These are phyloP conservation scores for Barbus barbus DNA, from an alignment of 2,113 vertebrate genomes.

Conservation along the genomic window DNA sequence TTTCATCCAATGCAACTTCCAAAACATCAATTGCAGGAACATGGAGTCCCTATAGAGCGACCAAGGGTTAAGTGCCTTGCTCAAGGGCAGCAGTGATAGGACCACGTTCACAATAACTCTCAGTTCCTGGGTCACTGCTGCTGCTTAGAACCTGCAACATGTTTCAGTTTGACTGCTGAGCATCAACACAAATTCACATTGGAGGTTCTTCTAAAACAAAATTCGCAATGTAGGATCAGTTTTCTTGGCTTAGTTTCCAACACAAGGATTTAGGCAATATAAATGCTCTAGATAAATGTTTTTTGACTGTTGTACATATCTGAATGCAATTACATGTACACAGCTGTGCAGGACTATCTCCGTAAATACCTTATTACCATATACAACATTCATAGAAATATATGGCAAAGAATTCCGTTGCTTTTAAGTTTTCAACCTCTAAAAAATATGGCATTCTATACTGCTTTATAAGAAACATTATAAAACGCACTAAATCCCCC, in stretches of 20 bases:
- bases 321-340: slow-evolving; percentile 34
- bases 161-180: slow-evolving; percentile 8
- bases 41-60: background rate
- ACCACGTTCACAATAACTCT: slow-evolving; percentile 1
- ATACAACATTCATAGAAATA: slow-evolving; percentile 51
- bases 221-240: background rate
- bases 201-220: slow-evolving; percentile 5
- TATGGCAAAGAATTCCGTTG: slow-evolving; percentile 50
- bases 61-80: slow-evolving; percentile 28
- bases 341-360: slow-evolving; percentile 44
- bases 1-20: slow-evolving; percentile 13
- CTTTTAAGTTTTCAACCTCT: slow-evolving; percentile 49
- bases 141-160: slow-evolving; percentile 14
- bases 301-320: slow-evolving; percentile 43
- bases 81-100: background rate
- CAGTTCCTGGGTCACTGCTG: background rate
- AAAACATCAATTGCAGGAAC: slow-evolving; percentile 11
- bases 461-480: slow-evolving; percentile 53
- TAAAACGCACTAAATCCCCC: slow-evolving; percentile 48
- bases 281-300: slow-evolving; percentile 46
- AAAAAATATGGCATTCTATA: slow-evolving; percentile 60
- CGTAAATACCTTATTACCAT: slow-evolving; percentile 46
- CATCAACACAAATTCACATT: slow-evolving; percentile 10
- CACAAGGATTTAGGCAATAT: slow-evolving; percentile 43
- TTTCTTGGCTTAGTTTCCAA: slow-evolving; percentile 33